These are phyloP conservation scores for Silurus lanzhouensis DNA, from an alignment of 2,797 vertebrate genomes.

Conservation along the genomic window DNA sequence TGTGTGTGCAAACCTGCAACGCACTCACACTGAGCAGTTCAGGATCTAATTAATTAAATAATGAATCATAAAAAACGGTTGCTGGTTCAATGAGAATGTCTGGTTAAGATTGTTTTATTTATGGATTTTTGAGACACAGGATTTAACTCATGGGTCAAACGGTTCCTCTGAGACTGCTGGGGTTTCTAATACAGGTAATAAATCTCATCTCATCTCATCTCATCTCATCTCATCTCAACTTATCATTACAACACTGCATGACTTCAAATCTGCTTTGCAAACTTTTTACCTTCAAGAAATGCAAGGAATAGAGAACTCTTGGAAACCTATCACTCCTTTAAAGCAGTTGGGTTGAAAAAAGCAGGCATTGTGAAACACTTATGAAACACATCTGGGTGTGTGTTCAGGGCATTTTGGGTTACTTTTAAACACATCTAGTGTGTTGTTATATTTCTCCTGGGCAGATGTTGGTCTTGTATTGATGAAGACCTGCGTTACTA, in stretches of 20 bases:
- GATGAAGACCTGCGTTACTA: too few relatives aligned
- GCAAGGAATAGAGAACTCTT: background rate
- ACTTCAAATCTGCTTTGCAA: too few relatives aligned
- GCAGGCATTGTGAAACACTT: background rate
- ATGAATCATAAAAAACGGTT: background rate
- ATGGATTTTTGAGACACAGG: background rate
- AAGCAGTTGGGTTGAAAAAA: background rate
- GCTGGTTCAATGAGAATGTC: background rate
- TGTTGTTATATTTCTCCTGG: background rate
- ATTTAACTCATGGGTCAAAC: conserved; percentile 3
- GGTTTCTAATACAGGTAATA: conserved; percentile 33
- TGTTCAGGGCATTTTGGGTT: background rate
- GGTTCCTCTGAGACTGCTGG: conserved; percentile 19
- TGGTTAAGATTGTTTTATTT: background rate
- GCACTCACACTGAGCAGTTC: background rate
- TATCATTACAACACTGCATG: background rate
- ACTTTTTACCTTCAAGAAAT: background rate
- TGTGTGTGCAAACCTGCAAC: background rate
- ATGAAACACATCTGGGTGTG: background rate
- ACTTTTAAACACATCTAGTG: background rate
- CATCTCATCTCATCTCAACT: background rate
- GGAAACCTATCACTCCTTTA: background rate
- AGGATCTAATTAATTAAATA: background rate
- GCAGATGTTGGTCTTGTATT: too few relatives aligned
- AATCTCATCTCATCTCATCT: background rate